Evolutionary conservation across 2,888 invertebrate genomes (phyloP), one percentile per base, ranked within the genome.

Genomic region (Orchestes rusci): DNA sequence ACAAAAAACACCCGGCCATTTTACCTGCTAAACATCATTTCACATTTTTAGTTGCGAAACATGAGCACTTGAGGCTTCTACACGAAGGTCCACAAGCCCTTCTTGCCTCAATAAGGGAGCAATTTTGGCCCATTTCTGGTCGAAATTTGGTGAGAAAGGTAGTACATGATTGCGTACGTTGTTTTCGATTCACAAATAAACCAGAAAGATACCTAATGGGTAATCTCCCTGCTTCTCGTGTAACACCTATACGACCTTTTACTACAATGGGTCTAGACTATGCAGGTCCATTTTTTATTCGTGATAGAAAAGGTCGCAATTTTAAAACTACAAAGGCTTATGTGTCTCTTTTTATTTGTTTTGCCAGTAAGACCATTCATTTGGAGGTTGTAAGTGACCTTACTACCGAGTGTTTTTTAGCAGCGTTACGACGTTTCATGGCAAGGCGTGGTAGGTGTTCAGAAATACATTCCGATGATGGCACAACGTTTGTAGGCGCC

Each of bases 201-300:
- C 16, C 43, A 2, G 17, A 28, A 1, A 34, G 44, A 2, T 45
- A 55, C 13, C 2, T 44, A 2, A 59, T 59, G 55, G 57, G 53
- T 10, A 36, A 56, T 36, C 42, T 59, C 23, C 56, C 59, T 1
- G 13, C 23, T 15, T 20, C 13, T 5, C 41, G 57, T 19, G 38
- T 57, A 1, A 50, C 28, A 0, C 19, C 18, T 4, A 23, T 43
- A 0, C 16, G 49, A n/a, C 53, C 57, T 13, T 43, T 43, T 43
- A 13, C 10, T 4, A 20, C 15, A 15, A 13, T 17, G 20, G 35
- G 35, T 18, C 18, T 36, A 12, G 42, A 42, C 29, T 42, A 23
- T 23, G 43, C 43, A 7, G 43, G 37, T 12, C 37, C 43, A 2
- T 37, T 38, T 18, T 29, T 10, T 20, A 8, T 42, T 18, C 17